phyloP scores from a whole-genome alignment of 2,113 vertebrate genomes.

The Pseudopodoces humilis region DNA sequence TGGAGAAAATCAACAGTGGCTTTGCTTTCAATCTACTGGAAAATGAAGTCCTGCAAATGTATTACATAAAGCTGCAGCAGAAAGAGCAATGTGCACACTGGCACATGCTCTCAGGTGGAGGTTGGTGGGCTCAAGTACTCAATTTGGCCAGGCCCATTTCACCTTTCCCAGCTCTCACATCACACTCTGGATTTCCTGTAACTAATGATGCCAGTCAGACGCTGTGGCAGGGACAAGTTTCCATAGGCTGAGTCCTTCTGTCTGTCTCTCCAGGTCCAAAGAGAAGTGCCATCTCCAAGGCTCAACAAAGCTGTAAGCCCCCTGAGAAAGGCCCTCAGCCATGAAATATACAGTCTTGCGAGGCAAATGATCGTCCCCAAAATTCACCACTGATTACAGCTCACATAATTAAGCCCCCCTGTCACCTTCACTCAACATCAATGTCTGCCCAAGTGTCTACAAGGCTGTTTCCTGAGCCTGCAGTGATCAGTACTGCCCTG shows the following conservation, averaged over 20 bases:
- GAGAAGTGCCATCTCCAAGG: neutral
- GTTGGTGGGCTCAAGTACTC: neutral
- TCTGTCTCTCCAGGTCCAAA: neutral
- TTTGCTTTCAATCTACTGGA: constrained; percentile 77
- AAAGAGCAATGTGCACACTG: neutral
- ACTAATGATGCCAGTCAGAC: neutral
- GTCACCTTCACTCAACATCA: neutral
- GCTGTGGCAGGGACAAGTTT: neutral
- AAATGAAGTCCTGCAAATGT: constrained; percentile 73
- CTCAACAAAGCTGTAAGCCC: neutral
- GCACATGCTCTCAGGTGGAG: neutral
- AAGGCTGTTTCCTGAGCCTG: neutral
- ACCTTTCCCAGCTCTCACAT: neutral
- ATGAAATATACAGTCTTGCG: neutral
- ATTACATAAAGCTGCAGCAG: constrained; percentile 58
- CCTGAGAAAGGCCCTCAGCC: neutral
- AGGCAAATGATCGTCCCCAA: neutral
- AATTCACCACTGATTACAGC: neutral
- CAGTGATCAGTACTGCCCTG: neutral
- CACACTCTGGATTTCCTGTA: neutral
- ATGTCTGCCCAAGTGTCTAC: rapidly evolving
- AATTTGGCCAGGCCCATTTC: neutral
- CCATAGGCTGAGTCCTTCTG: neutral
- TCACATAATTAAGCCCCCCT: neutral
- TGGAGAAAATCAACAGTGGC: constrained; percentile 73